A percentile compares a stretch with the other conserved stretches of the same genome.
Evolutionary conservation across 1,140 invertebrate species (phyloP).

Genomic region (Chymomyza costata): DNA sequence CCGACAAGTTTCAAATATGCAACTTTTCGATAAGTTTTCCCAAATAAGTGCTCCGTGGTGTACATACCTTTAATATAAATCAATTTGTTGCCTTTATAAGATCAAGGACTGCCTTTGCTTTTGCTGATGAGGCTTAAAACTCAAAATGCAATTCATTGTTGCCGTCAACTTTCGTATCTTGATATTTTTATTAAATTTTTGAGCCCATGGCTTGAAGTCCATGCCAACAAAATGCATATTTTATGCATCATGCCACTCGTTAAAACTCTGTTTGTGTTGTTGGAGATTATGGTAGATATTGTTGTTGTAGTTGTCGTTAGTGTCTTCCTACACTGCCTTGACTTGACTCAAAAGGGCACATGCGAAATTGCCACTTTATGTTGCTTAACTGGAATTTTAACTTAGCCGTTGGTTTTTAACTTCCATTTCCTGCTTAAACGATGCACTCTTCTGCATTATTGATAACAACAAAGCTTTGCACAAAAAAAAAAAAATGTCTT

Average conservation of each 20-base stretch:
- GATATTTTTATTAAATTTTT: conserved; percentile 46
- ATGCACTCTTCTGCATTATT: conserved; percentile 13
- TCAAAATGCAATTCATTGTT: conserved; percentile 48
- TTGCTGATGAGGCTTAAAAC: too few relatives aligned
- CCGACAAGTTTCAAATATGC: too few relatives aligned
- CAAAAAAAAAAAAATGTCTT: too few relatives aligned
- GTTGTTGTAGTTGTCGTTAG: too few relatives aligned
- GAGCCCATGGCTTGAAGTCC: too few relatives aligned
- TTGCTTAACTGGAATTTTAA: conserved; percentile 1
- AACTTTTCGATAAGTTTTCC: too few relatives aligned
- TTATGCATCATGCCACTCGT: conserved; percentile 36
- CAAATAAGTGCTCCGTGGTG: too few relatives aligned
- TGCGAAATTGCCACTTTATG: conserved; percentile 18
- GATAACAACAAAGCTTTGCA: conserved; percentile 26
- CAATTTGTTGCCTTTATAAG: conserved; percentile 32
- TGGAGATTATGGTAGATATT: too few relatives aligned
- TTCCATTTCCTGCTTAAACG: conserved; percentile 24
- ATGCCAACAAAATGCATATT: conserved; percentile 38
- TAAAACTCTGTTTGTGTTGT: too few relatives aligned
- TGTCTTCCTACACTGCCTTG: too few relatives aligned
- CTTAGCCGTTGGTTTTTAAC: conserved; percentile 11
- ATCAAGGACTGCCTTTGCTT: conserved; percentile 31
- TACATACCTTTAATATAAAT: conserved; percentile 18
- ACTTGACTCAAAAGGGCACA: conserved; percentile 23
- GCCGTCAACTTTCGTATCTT: conserved; percentile 27